A percentile compares a stretch with the other conserved stretches of the same genome.
Conservation (phyloP, 2,888 invertebrate genomes). For the Dryadula phaetusa region DNA sequence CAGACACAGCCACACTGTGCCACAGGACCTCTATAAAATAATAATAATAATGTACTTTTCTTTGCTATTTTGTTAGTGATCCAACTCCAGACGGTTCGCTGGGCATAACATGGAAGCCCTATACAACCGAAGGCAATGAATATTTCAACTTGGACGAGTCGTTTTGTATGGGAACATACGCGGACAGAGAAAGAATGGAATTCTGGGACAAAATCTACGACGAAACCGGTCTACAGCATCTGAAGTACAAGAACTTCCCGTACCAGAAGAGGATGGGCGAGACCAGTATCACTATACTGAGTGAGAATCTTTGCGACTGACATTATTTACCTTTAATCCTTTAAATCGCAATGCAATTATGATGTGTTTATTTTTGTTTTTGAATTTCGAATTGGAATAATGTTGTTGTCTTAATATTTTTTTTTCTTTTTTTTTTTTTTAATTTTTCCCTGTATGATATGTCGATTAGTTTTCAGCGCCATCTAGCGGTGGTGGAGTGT, state of each 20-base stretch:
- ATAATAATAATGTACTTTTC: too few relatives aligned
- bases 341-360: conserved; percentile 7
- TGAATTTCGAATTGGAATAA: background rate
- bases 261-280: conserved; percentile 1
- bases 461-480: too few relatives aligned
- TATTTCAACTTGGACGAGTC: conserved; percentile 64
- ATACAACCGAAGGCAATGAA: conserved; percentile 54
- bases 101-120: conserved; percentile 66
- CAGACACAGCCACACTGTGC: too few relatives aligned
- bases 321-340: conserved; percentile 23
- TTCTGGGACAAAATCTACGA: conserved; percentile 74
- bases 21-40: too few relatives aligned
- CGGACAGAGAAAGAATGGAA: conserved; percentile 61
- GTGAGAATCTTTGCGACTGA: conserved; percentile 18
- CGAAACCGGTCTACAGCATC: conserved; percentile 57
- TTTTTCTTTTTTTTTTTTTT: too few relatives aligned
- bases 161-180: conserved; percentile 54
- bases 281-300: conserved; percentile 7
- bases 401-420: background rate
- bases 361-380: background rate
- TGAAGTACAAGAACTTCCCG: background rate
- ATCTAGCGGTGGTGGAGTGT: too few relatives aligned
- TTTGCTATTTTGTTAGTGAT: conserved; percentile 68
- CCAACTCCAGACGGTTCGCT: conserved; percentile 61
- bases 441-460: too few relatives aligned